Evolutionary conservation across 2,113 vertebrate species (phyloP).

Genomic region (Esox niger): DNA sequence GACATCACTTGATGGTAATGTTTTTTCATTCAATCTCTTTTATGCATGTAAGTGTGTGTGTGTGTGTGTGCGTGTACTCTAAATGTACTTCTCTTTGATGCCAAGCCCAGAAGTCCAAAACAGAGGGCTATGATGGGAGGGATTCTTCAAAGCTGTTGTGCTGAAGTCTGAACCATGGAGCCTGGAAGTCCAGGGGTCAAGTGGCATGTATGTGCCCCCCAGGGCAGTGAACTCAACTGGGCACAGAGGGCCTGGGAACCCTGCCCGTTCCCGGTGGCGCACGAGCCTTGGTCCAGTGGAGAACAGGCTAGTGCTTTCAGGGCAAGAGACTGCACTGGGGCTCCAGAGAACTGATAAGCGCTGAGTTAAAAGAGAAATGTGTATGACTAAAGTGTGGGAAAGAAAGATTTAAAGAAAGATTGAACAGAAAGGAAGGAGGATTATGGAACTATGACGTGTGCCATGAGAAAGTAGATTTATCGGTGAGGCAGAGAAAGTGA

Average conservation of each 20-base stretch:
- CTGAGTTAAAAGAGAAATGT: slow-evolving; percentile 47
- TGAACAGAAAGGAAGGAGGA: slow-evolving; percentile 28
- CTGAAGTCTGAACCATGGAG: slow-evolving; percentile 23
- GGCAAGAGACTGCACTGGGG: slow-evolving; percentile 54
- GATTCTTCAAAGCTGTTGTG: slow-evolving; percentile 49
- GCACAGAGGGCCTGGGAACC: slow-evolving; percentile 28
- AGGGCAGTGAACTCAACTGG: slow-evolving; percentile 30
- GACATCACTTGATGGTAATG: not conserved
- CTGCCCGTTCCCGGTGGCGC: not conserved
- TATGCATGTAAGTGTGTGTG: too few relatives aligned
- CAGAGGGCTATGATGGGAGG: slow-evolving; percentile 32
- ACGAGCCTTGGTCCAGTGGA: too few relatives aligned
- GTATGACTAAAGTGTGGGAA: slow-evolving; percentile 62
- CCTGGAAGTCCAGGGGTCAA: slow-evolving; percentile 23
- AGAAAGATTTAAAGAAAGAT: slow-evolving; percentile 22
- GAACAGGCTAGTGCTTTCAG: slow-evolving; percentile 62
- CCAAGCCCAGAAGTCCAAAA: not conserved
- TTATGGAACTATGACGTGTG: slow-evolving; percentile 34
- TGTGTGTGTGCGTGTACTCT: too few relatives aligned
- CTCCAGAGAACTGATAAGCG: slow-evolving; percentile 56
- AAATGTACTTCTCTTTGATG: not conserved
- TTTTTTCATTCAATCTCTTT: not conserved
- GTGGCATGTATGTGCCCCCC: slow-evolving; percentile 40
- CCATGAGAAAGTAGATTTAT: too few relatives aligned
- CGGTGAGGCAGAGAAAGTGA: slow-evolving; percentile 33